These are phyloP conservation scores for Athetis lepigone DNA, from an alignment of 2,888 invertebrate species.

Conservation along the genomic window DNA sequence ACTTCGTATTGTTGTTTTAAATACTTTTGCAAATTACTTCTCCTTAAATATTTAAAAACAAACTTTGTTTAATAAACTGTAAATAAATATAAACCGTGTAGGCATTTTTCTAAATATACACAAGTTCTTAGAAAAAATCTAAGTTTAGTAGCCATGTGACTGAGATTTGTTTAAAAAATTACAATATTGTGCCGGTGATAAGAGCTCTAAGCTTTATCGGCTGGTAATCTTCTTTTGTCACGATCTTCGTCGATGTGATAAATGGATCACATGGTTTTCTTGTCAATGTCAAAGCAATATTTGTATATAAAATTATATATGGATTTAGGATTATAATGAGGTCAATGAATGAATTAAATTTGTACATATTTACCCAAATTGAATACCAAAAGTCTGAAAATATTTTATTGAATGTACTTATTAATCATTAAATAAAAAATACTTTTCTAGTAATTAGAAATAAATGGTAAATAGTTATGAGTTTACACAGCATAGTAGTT, in stretches of 20 bases:
- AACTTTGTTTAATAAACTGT: too few species aligned
- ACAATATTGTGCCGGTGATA: slow-evolving; percentile 25
- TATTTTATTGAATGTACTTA: background rate
- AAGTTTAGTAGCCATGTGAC: background rate
- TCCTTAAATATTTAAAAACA: background rate
- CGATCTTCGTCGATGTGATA: slow-evolving; percentile 80
- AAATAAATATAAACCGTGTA: too few species aligned
- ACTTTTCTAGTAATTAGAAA: background rate
- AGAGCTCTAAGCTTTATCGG: slow-evolving; percentile 58
- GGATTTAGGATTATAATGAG: slow-evolving; percentile 22
- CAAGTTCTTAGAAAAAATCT: background rate
- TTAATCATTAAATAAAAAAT: background rate
- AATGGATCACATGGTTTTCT: slow-evolving; percentile 79
- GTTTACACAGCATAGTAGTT: background rate
- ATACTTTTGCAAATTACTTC: background rate
- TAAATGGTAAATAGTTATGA: background rate
- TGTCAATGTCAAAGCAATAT: slow-evolving; percentile 58
- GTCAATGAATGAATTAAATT: background rate
- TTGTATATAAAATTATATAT: slow-evolving; percentile 36
- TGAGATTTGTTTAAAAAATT: slow-evolving; percentile 25
- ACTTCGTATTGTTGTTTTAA: background rate
- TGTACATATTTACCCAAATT: background rate
- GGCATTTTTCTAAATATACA: background rate
- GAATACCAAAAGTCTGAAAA: background rate
- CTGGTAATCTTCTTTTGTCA: slow-evolving; percentile 81